Evolutionary conservation across 2,888 invertebrate genomes (phyloP).

Genomic region (Neoscelio sp.): DNA sequence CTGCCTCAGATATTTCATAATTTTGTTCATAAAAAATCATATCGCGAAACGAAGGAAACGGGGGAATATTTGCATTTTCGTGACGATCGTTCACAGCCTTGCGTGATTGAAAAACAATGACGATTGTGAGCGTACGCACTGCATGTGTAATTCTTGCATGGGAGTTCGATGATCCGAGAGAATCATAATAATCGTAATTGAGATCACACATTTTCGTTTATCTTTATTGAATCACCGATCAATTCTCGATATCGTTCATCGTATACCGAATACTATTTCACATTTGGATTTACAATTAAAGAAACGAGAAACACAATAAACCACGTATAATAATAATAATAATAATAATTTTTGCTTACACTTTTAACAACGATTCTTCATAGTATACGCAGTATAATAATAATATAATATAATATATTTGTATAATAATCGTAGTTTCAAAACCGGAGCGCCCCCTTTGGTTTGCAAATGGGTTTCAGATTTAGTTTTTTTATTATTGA

Average conservation of each 20-base stretch:
- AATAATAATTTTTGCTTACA: conserved; percentile 12
- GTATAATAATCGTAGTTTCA: not conserved
- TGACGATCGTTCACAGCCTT: conserved; percentile 66
- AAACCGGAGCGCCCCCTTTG: too few relatives aligned
- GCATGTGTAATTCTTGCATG: conserved; percentile 16
- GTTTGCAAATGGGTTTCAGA: too few relatives aligned
- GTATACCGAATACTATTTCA: conserved; percentile 40
- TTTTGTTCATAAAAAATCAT: too few relatives aligned
- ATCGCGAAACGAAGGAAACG: too few relatives aligned
- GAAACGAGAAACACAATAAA: conserved; percentile 2
- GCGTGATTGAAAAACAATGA: conserved; percentile 64
- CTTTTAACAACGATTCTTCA: conserved; percentile 17
- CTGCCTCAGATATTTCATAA: too few relatives aligned
- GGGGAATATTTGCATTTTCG: conserved; percentile 59
- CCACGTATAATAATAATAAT: conserved; percentile 7
- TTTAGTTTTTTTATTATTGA: conserved; percentile 43
- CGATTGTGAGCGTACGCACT: conserved; percentile 53
- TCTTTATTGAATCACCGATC: conserved; percentile 39
- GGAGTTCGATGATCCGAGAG: conserved; percentile 30
- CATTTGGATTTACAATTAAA: too few relatives aligned
- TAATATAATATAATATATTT: conserved; percentile 15
- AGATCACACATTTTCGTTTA: conserved; percentile 58
- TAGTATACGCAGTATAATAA: not conserved
- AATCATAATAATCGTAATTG: conserved; percentile 37
- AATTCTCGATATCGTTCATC: conserved; percentile 56